Percentiles rank a stretch among this genome's conserved stretches.
Conservation (phyloP, 2,113 vertebrate species). For the Callospermophilus lateralis region DNA sequence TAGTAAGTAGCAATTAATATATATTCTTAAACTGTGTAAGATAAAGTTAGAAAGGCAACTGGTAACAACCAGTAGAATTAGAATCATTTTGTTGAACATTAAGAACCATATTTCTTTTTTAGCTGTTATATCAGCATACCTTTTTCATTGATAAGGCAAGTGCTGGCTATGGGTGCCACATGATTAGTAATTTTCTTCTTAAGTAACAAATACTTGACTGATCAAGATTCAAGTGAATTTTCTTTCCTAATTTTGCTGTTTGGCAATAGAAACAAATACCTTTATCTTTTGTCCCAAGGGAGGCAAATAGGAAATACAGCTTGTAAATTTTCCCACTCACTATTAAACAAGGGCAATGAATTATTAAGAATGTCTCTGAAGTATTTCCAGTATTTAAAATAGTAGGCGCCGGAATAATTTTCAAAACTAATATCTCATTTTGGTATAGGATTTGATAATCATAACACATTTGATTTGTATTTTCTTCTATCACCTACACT, state of each 20-base stretch:
- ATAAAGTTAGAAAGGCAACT: slow-evolving; percentile 49
- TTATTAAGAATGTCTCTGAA: not conserved
- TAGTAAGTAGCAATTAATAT: slow-evolving; percentile 23
- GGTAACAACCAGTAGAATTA: not conserved
- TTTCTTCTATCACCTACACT: slow-evolving; percentile 37
- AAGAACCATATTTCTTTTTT: not conserved
- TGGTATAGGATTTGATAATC: not conserved
- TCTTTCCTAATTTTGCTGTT: slow-evolving; percentile 2
- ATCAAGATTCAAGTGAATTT: not conserved
- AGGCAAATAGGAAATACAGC: not conserved
- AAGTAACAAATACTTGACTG: not conserved
- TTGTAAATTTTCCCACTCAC: slow-evolving; percentile 11
- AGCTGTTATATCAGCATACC: not conserved
- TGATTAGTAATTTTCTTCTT: not conserved
- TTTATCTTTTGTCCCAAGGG: not conserved
- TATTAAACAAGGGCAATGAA: not conserved
- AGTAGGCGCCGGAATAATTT: slow-evolving; percentile 36
- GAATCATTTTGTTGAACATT: not conserved
- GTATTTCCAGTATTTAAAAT: slow-evolving; percentile 55
- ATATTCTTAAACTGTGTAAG: slow-evolving; percentile 51
- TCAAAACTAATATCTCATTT: slow-evolving; percentile 44
- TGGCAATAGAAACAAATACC: not conserved
- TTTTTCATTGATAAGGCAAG: not conserved
- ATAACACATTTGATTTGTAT: not conserved
- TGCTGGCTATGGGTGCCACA: not conserved